These are phyloP conservation scores for Crenichthys baileyi DNA, from an alignment of 2,797 vertebrate species.

Conservation along the genomic window DNA sequence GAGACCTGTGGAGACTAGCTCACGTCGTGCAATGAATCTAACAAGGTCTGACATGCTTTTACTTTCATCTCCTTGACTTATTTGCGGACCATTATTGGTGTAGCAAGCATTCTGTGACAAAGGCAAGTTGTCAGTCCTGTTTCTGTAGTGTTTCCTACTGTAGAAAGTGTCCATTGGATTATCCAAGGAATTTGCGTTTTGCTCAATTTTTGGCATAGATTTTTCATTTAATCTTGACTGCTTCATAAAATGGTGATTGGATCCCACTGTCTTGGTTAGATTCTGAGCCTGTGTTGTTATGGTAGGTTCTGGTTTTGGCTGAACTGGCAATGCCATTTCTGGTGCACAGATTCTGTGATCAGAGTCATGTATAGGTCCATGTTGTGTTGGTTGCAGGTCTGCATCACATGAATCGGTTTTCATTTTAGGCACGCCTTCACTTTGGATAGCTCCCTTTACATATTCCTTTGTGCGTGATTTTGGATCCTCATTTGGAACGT, in stretches of 20 bases:
- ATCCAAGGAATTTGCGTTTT: neutral
- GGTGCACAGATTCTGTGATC: neutral
- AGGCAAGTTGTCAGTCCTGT: neutral
- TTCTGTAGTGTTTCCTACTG: neutral
- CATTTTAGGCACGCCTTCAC: neutral
- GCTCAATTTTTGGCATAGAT: neutral
- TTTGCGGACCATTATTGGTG: neutral
- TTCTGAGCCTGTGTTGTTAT: neutral
- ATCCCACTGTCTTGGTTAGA: neutral
- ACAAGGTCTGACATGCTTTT: neutral
- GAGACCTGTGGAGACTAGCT: neutral
- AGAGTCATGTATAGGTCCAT: neutral
- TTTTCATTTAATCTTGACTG: neutral
- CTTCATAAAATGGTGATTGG: neutral
- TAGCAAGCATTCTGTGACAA: neutral
- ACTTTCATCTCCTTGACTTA: neutral
- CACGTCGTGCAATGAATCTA: neutral
- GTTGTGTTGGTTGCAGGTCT: neutral
- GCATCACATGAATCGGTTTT: neutral
- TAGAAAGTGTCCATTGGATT: neutral
- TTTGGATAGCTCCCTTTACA: constrained; percentile 1
- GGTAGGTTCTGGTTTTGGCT: neutral
- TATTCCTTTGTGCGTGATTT: neutral
- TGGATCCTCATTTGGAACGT: neutral
- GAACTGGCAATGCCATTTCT: neutral